A percentile compares a stretch with the other conserved stretches of the same genome.
phyloP scores from a whole-genome alignment of 1,140 invertebrate species.

The Spodoptera frugiperda region DNA sequence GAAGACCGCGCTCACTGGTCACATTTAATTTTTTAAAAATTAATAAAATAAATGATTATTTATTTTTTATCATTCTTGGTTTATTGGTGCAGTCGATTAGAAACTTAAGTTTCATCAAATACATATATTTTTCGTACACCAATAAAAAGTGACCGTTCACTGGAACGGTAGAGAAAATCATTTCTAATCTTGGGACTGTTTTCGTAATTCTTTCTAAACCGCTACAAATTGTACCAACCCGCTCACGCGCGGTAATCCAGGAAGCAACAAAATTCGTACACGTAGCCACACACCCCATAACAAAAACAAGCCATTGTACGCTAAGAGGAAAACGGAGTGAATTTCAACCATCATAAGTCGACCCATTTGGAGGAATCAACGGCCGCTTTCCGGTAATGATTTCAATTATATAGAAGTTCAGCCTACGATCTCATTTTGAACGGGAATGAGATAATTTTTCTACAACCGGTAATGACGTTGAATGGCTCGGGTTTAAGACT shows the following conservation, averaged over 20 bases:
- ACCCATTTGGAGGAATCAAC: constrained; percentile 49
- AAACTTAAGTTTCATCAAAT: no score
- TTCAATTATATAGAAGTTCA: constrained; percentile 51
- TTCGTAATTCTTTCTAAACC: no score
- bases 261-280: neutral
- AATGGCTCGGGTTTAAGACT: constrained; percentile 28
- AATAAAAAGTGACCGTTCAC: no score
- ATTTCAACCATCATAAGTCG: constrained; percentile 41
- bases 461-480: constrained; percentile 26
- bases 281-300: neutral
- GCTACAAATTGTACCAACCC: no score
- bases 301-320: constrained; percentile 7
- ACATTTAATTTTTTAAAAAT: no score
- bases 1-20: no score
- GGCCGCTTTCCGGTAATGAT: constrained; percentile 49
- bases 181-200: no score
- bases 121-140: no score
- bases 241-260: neutral
- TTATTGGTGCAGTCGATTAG: no score
- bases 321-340: constrained; percentile 16
- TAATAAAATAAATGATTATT: no score
- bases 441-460: constrained; percentile 47
- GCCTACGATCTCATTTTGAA: constrained; percentile 44
- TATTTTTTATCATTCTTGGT: no score
- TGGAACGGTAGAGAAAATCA: no score